These are phyloP conservation scores for Neodiprion virginianus DNA, from an alignment of 1,140 invertebrate species.

Conservation along the genomic window DNA sequence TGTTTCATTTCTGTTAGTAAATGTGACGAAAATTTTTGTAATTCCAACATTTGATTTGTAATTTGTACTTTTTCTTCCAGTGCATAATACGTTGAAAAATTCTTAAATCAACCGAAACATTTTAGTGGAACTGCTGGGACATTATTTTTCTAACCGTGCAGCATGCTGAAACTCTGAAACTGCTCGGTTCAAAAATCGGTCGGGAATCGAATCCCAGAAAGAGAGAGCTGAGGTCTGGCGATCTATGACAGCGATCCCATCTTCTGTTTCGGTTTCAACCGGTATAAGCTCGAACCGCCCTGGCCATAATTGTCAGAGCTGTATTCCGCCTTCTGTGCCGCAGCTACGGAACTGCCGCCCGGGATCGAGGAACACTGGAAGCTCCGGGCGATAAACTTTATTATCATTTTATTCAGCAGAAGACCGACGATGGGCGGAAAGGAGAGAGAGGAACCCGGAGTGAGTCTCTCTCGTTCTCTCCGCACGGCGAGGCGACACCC, in stretches of 20 bases:
- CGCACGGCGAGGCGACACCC: constrained; percentile 16
- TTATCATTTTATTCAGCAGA: constrained; percentile 49
- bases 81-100: too few species aligned
- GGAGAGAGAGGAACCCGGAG: background rate
- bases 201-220: background rate
- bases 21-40: too few species aligned
- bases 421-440: background rate
- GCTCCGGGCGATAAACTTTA: constrained; percentile 39
- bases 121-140: too few species aligned
- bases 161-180: too few species aligned
- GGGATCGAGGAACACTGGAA: constrained; percentile 34
- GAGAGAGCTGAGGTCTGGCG: background rate
- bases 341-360: background rate
- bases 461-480: background rate
- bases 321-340: background rate
- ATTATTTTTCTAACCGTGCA: too few species aligned
- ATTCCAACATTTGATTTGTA: too few species aligned
- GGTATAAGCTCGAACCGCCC: background rate
- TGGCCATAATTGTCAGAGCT: background rate
- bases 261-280: background rate
- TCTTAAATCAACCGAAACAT: too few species aligned
- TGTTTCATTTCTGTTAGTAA: too few species aligned
- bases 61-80: too few species aligned
- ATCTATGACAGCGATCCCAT: background rate
- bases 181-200: too few species aligned